Evolutionary conservation across 64 coral and sea anemone species (phyloP).

Genomic region (Actinia equina): DNA sequence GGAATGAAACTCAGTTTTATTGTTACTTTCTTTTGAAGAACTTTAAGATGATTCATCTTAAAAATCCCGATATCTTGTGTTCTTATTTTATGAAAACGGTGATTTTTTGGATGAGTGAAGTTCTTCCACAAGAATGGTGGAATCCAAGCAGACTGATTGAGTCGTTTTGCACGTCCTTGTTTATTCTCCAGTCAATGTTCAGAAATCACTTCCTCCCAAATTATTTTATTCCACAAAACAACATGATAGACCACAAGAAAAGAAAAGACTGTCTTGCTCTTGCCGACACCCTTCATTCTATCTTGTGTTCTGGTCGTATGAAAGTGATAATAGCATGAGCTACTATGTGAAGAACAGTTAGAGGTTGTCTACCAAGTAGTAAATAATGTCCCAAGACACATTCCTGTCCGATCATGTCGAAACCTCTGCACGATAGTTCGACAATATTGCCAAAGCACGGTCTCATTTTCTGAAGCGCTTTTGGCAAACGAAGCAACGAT

Average conservation of each 20-base stretch:
- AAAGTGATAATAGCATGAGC: slow-evolving; percentile 19
- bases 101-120: slow-evolving; percentile 24
- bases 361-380: slow-evolving; percentile 4
- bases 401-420: slow-evolving; percentile 1
- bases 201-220: background rate
- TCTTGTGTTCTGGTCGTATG: slow-evolving; percentile 15
- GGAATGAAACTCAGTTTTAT: slow-evolving; percentile 23
- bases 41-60: slow-evolving; percentile 26
- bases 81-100: slow-evolving; percentile 23
- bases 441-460: slow-evolving; percentile 15
- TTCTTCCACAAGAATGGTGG: slow-evolving; percentile 28
- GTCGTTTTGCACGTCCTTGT: slow-evolving; percentile 3
- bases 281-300: slow-evolving; percentile 3
- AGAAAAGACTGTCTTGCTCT: slow-evolving; percentile 15
- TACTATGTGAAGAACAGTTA: slow-evolving; percentile 13
- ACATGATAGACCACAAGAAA: slow-evolving; percentile 19
- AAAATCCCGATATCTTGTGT: slow-evolving; percentile 15
- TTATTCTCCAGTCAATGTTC: slow-evolving; percentile 18
- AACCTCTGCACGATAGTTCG: slow-evolving; percentile 3
- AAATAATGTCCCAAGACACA: background rate
- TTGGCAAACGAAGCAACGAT: slow-evolving; percentile 14
- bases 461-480: slow-evolving; percentile 19
- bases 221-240: slow-evolving; percentile 22
- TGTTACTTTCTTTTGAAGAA: slow-evolving; percentile 22
- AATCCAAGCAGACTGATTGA: slow-evolving; percentile 15